These are phyloP conservation scores for Psophia crepitans DNA, from an alignment of 2,113 vertebrate species.

Conservation along the genomic window DNA sequence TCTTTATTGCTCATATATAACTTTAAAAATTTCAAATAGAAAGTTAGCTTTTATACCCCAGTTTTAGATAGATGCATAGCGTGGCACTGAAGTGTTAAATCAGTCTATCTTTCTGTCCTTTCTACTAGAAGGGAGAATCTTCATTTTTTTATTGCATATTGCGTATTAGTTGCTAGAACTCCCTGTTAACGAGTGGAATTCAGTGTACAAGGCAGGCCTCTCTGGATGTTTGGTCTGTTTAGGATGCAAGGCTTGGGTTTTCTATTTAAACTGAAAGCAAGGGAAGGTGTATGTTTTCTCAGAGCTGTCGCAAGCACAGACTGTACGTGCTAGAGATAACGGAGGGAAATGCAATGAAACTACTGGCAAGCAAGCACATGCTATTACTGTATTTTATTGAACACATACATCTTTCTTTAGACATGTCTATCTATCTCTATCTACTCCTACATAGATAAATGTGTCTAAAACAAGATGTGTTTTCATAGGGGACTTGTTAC, in stretches of 20 bases:
- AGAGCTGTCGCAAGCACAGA: not conserved
- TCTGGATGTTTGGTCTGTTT: not conserved
- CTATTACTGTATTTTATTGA: slow-evolving; percentile 38
- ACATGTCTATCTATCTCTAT: slow-evolving; percentile 35
- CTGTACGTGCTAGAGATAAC: not conserved
- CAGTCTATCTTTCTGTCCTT: not conserved
- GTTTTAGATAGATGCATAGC: not conserved
- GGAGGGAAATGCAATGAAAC: not conserved
- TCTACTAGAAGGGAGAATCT: not conserved
- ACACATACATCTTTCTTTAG: slow-evolving; percentile 36
- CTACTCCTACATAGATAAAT: slow-evolving; percentile 50
- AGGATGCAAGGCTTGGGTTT: not conserved
- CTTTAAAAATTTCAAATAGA: not conserved
- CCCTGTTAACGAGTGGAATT: not conserved
- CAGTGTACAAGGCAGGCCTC: not conserved
- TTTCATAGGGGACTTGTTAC: slow-evolving; percentile 60
- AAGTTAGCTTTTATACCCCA: not conserved
- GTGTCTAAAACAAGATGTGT: slow-evolving; percentile 42
- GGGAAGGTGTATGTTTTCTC: not conserved
- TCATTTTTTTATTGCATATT: not conserved
- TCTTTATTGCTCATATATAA: not conserved
- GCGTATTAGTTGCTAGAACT: not conserved
- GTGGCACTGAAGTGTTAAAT: not conserved
- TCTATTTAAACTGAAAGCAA: not conserved
- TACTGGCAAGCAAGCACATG: not conserved